phyloP scores from a whole-genome alignment of 2,888 invertebrate species.

The Microchrysa polita region DNA sequence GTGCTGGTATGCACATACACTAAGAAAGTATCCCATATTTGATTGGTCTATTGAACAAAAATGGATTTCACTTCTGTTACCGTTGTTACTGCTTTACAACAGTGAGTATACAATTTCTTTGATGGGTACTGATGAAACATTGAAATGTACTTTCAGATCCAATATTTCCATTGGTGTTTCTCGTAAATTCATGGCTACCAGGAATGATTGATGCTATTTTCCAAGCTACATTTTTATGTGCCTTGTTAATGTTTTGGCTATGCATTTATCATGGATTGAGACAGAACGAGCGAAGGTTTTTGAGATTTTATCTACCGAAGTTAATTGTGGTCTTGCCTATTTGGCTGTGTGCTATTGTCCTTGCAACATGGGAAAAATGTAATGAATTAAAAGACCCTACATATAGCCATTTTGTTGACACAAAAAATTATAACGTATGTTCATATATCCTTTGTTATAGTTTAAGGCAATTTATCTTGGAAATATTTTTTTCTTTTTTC shows the following conservation, averaged over 20 bases:
- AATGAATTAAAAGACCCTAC: conserved; percentile 91
- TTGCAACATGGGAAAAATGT: conserved; percentile 91
- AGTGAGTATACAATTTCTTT: conserved; percentile 71
- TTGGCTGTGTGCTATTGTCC: conserved; percentile 85
- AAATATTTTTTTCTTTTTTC: conserved; percentile 52
- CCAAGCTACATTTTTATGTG: conserved; percentile 89
- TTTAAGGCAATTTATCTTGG: not conserved
- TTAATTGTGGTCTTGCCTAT: conserved; percentile 84
- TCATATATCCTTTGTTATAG: conserved; percentile 40
- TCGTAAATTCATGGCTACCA: conserved; percentile 88
- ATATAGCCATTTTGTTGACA: conserved; percentile 88
- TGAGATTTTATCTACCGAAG: conserved; percentile 92
- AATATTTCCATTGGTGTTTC: conserved; percentile 88
- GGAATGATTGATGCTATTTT: conserved; percentile 91
- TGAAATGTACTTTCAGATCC: conserved; percentile 78
- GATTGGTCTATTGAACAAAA: conserved; percentile 99
- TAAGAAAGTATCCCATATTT: conserved; percentile 85
- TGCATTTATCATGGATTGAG: conserved; percentile 94
- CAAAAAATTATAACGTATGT: conserved; percentile 83
- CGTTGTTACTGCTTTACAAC: conserved; percentile 88
- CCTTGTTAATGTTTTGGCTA: conserved; percentile 92
- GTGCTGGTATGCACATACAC: conserved; percentile 93
- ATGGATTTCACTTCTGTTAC: conserved; percentile 91
- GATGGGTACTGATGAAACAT: not conserved
- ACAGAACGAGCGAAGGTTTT: conserved; percentile 87